Evolutionary conservation across 2,888 invertebrate species (phyloP), one percentile per base, ranked within the genome.

Genomic region (Dexiosoma caninum): DNA sequence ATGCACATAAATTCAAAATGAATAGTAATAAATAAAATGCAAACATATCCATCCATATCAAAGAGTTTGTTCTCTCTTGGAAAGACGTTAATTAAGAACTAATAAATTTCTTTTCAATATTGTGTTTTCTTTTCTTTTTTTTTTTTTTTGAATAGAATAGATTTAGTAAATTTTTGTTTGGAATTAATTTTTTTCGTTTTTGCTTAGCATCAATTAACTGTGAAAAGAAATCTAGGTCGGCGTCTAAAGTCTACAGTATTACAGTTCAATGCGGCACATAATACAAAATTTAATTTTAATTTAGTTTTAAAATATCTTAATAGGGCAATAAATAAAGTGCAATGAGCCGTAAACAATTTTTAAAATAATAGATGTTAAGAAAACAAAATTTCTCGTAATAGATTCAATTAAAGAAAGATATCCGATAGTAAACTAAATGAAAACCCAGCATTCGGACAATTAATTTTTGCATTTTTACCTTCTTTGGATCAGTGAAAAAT

Each of bases 141-240:
- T n/a, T 16, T 27, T 21, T 46, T 19, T 35, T 32, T 32, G 30
- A n/a, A 16, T 19, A 16, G 44, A 32, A 32, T 44, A 30, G 14
- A 35, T 14, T 2, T 35, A n/a, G 14, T 49, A 27, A 49, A 46
- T 14, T 16, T 21, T 30, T 64, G 21, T 37, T 49, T 35, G 0
- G 14, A n/a, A 10, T 16, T 60, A 30, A 30, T 40, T 60, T 3
- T 14, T 23, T 37, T 51, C 8, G 7, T 19, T 8, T 2, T 27
- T 27, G 3, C 6, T 27, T 6, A 27, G 27, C 3, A 49, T 16
- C 21, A 19, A 12, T 59, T 70, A 46, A 16, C 49, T 40, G 59
- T 37, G 8, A 42, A 71, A 57, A 57, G 49, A 78, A 78, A 59
- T 59, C 49, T 59, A 16, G 78, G 62, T 44, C 69, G 14, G 30